Evolutionary conservation across 1,140 invertebrate genomes (phyloP), one percentile per base, ranked within the genome.

Genomic region (Dendroctonus valens): DNA sequence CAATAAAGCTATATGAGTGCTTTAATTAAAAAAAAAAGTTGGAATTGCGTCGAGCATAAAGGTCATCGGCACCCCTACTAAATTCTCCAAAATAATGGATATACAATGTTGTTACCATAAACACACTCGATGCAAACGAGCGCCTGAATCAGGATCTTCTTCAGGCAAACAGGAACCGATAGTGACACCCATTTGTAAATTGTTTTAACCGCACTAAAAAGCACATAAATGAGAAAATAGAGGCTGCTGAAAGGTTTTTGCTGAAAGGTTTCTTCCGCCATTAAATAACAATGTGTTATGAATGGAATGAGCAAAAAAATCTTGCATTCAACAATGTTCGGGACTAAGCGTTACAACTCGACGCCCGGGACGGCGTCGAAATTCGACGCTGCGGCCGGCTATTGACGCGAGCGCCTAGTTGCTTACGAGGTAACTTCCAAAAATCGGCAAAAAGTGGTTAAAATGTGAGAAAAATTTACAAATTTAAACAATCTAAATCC

Each of bases 141-240:
- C 70, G 78, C 71, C 75, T 12, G 72, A 78, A 9, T 88, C 86
- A n/a, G 83, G 82, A 76, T 89, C 87, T 14, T 82, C 79, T 73
- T 87, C 87, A 41, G 84, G 84, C 67, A 90, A 82, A 75, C 88
- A 90, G 62, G 88, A 89, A 72, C 88, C 88, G 61, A 90, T 87
- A 73, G 89, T 87, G 73, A 89, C 86, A 73, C 88, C 88, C 88
- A 90, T 90, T 15, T n/a, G 37, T 9, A 52, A 37, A 52, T 11
- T 46, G 44, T 46, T 11, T 5, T 5, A n/a, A 46, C 44, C 9
- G 12, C 9, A 46, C 44, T 46, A 46, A 52, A 40, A 9, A 40
- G 53, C 44, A 11, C 44, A 11, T 14, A 46, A 46, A 46, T 11
- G 44, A 11, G 44, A 11, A 46, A 12, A 2, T 46, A 0, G 26